phyloP scores from a whole-genome alignment of 2,797 vertebrate genomes.

The Poeciliopsis infans region DNA sequence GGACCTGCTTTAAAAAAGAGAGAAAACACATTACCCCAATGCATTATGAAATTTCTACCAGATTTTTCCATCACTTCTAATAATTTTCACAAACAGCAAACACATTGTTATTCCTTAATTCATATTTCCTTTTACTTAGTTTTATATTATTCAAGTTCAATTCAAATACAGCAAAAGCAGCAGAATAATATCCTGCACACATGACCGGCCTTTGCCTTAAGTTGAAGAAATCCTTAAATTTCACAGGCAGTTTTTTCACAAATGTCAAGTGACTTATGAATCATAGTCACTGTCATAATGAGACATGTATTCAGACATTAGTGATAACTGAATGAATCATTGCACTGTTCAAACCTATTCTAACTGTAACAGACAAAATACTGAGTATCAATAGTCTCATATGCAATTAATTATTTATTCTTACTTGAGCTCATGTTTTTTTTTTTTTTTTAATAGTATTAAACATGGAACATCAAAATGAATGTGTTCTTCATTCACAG shows the following conservation, averaged over 20 bases:
- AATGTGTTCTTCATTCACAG: conserved; percentile 11
- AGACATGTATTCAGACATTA: conserved; percentile 53
- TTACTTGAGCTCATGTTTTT: conserved; percentile 17
- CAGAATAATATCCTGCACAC: conserved; percentile 6
- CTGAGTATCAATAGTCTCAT: conserved; percentile 12
- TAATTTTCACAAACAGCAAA: neutral
- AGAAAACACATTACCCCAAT: neutral
- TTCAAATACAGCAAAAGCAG: neutral
- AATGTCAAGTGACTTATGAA: conserved; percentile 72
- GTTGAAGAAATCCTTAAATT: conserved; percentile 25
- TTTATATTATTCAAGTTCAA: neutral
- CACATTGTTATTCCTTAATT: neutral
- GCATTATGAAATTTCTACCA: neutral
- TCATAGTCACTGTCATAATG: conserved; percentile 54
- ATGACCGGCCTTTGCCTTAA: conserved; percentile 23
- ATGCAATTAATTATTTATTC: conserved; percentile 24
- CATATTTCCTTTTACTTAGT: neutral
- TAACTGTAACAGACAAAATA: neutral
- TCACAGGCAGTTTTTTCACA: conserved; percentile 32
- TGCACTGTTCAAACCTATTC: conserved; percentile 27
- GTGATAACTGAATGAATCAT: conserved; percentile 55
- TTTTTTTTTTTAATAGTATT: conserved; percentile 27
- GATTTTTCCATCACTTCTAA: neutral
- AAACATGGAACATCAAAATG: conserved; percentile 12
- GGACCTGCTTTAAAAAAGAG: neutral